phyloP scores from a whole-genome alignment of 2,113 vertebrate species.

The Columba janthina region DNA sequence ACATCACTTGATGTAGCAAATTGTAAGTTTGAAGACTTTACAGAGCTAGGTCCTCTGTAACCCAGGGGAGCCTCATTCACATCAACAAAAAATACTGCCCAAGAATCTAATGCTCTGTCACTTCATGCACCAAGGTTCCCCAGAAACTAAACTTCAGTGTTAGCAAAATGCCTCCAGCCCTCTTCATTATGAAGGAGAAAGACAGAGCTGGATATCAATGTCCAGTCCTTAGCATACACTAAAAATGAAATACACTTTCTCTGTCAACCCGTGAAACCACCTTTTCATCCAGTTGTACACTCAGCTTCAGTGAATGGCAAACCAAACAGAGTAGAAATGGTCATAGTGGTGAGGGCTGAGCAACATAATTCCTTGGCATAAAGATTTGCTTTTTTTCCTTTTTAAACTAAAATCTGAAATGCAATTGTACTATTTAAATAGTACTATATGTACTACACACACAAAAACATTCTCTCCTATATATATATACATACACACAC shows the following conservation, averaged over 20 bases:
- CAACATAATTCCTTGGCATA: neutral
- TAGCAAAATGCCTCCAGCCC: conserved; percentile 7
- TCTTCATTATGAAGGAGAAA: conserved; percentile 31
- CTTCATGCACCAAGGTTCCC: neutral
- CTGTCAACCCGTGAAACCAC: neutral
- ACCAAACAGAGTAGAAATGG: neutral
- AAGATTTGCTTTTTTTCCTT: neutral
- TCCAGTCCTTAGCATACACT: neutral
- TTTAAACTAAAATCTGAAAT: neutral
- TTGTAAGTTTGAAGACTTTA: conserved; percentile 26
- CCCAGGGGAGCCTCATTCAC: neutral
- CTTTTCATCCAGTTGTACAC: neutral
- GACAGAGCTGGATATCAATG: neutral
- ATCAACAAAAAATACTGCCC: conserved; percentile 3
- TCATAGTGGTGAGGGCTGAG: neutral
- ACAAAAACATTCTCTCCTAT: neutral
- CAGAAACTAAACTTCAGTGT: conserved; percentile 11
- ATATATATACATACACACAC: rapidly evolving
- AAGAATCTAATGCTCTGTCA: neutral
- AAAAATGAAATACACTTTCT: conserved; percentile 11
- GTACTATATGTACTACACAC: neutral
- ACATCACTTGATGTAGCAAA: conserved; percentile 31
- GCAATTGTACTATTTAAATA: neutral
- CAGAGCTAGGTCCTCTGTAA: conserved; percentile 14
- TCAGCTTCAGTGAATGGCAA: neutral